phyloP scores from a whole-genome alignment of 2,797 vertebrate species.

The Gastrophryne carolinensis region DNA sequence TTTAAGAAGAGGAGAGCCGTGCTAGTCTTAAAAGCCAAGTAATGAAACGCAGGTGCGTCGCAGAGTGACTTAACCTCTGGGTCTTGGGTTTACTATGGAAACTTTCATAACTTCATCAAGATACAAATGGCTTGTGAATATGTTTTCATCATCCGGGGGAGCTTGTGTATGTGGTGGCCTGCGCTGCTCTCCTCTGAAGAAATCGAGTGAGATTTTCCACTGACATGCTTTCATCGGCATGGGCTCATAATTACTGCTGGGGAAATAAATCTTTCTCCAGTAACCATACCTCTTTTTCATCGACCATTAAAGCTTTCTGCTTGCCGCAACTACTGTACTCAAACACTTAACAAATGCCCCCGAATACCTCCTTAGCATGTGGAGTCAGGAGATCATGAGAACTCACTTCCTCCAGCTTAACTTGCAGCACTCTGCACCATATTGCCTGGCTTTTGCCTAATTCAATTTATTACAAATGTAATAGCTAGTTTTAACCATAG shows the following conservation, averaged over 20 bases:
- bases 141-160: slow-evolving; percentile 20
- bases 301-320: slow-evolving; percentile 55
- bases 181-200: slow-evolving; percentile 14
- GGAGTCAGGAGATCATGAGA: slow-evolving; percentile 57
- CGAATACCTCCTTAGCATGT: slow-evolving; percentile 51
- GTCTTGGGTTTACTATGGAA: slow-evolving; percentile 42
- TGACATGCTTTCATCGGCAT: slow-evolving; percentile 53
- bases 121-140: slow-evolving; percentile 55
- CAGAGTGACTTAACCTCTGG: neutral
- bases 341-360: slow-evolving; percentile 62
- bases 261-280: slow-evolving; percentile 62
- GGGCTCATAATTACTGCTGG: slow-evolving; percentile 38
- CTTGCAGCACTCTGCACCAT: slow-evolving; percentile 11
- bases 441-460: neutral
- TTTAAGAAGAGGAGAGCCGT: neutral
- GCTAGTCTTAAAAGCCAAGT: neutral
- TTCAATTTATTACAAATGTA: slow-evolving; percentile 15
- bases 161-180: slow-evolving; percentile 48
- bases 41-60: neutral
- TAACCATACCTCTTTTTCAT: slow-evolving; percentile 54
- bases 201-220: slow-evolving; percentile 58
- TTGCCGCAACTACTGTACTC: slow-evolving; percentile 51
- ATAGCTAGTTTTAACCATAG: neutral
- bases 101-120: slow-evolving; percentile 57
- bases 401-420: slow-evolving; percentile 57